phyloP scores from a whole-genome alignment of 2,113 vertebrate genomes.

The Toxotes chatareus region DNA sequence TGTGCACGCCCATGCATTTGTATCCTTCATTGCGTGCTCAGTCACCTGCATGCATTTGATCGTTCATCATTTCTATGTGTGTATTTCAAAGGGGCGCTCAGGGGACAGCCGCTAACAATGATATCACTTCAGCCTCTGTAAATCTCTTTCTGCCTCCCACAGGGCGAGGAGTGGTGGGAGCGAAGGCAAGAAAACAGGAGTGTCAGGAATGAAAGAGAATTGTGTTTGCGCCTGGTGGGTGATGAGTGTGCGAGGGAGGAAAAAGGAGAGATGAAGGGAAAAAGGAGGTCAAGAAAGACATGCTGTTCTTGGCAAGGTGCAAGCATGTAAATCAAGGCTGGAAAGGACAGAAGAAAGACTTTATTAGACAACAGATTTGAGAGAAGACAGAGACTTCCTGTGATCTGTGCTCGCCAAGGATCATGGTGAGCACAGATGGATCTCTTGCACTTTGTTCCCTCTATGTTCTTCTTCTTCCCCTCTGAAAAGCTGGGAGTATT shows the following conservation, averaged over 20 bases:
- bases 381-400: conserved; percentile 32
- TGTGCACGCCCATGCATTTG: not conserved
- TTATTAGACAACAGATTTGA: conserved; percentile 40
- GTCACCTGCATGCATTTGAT: conserved; percentile 58
- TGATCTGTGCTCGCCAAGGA: conserved; percentile 30
- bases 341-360: conserved; percentile 33
- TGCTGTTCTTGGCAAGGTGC: conserved; percentile 32
- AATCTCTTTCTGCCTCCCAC: conserved; percentile 71
- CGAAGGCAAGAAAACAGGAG: conserved; percentile 55
- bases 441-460: not conserved
- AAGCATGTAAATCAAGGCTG: conserved; percentile 35
- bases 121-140: conserved; percentile 70
- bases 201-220: conserved; percentile 66
- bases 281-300: conserved; percentile 31
- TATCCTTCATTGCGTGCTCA: conserved; percentile 29
- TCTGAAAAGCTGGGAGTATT: not conserved
- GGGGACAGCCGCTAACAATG: conserved; percentile 68
- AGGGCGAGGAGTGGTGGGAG: conserved; percentile 57
- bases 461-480: not conserved
- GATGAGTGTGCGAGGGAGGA: conserved; percentile 39
- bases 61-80: conserved; percentile 19
- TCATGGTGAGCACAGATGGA: not conserved
- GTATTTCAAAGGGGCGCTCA: conserved; percentile 46
- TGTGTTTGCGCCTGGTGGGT: conserved; percentile 61
- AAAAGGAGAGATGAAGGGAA: conserved; percentile 14